A percentile compares a stretch with the other conserved stretches of the same genome.
Conservation (phyloP, 2,888 invertebrate species). For the Apantesis nais region DNA sequence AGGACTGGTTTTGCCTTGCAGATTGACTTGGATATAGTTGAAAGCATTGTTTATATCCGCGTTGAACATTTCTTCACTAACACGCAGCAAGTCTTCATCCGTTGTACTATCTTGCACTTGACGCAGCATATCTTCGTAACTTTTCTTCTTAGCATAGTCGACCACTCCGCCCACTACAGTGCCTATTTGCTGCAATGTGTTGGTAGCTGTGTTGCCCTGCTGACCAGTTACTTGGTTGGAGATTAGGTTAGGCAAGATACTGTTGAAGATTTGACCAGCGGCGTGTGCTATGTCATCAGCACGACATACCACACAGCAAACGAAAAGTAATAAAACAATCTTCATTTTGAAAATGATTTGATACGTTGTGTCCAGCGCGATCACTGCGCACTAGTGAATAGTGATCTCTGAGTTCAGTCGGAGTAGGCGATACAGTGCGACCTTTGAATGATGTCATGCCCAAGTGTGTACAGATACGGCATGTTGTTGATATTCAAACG, state of each 20-base stretch:
- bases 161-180: constrained; percentile 81
- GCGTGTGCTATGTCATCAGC: constrained; percentile 75
- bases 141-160: constrained; percentile 80
- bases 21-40: constrained; percentile 88
- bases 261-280: constrained; percentile 80
- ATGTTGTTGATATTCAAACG: constrained; percentile 71
- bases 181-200: constrained; percentile 76
- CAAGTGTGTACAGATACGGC: constrained; percentile 62
- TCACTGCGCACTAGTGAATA: constrained; percentile 81
- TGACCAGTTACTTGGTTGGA: constrained; percentile 71
- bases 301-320: constrained; percentile 63
- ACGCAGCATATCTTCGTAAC: constrained; percentile 76
- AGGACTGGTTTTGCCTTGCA: constrained; percentile 91
- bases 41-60: constrained; percentile 92
- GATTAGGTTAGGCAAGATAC: constrained; percentile 76
- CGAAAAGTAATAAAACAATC: constrained; percentile 61
- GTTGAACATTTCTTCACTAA: constrained; percentile 90
- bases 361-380: constrained; percentile 71
- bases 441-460: constrained; percentile 80
- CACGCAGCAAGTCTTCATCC: constrained; percentile 88
- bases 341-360: constrained; percentile 66
- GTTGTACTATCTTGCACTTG: constrained; percentile 84
- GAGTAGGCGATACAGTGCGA: constrained; percentile 69
- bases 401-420: constrained; percentile 70
- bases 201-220: constrained; percentile 73